A percentile compares a stretch with the other conserved stretches of the same genome.
These are phyloP conservation scores for Scopus umbretta DNA, from an alignment of 2,113 vertebrate species.

Conservation along the genomic window DNA sequence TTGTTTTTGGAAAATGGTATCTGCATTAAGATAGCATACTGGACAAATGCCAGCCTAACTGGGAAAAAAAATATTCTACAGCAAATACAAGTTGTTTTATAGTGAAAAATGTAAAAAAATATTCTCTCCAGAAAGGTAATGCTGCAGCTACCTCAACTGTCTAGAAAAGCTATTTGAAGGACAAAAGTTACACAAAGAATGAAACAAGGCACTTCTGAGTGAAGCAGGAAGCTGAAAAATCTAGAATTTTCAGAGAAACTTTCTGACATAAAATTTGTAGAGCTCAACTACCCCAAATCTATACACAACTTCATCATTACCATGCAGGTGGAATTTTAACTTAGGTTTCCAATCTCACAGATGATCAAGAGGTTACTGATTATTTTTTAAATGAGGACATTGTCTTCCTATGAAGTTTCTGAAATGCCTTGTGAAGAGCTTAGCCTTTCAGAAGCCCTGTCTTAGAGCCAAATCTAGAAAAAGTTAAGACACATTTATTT, in stretches of 20 bases:
- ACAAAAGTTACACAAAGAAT: not conserved
- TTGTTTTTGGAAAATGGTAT: not conserved
- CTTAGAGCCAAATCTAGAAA: not conserved
- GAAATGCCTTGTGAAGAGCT: not conserved
- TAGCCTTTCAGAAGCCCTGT: not conserved
- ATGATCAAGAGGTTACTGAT: not conserved
- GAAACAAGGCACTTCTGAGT: not conserved
- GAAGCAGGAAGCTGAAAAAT: not conserved
- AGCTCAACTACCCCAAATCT: not conserved
- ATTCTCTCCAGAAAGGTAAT: not conserved
- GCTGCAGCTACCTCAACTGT: not conserved
- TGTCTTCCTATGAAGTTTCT: not conserved
- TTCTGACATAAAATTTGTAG: not conserved
- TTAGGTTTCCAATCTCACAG: not conserved
- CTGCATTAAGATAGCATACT: not conserved
- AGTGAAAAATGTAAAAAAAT: not conserved
- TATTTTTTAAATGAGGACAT: not conserved
- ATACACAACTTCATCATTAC: not conserved
- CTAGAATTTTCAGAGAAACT: not conserved
- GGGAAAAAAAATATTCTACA: not conserved
- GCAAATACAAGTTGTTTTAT: not conserved
- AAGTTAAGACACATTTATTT: not conserved
- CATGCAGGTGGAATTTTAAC: not conserved
- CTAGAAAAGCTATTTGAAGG: not conserved
- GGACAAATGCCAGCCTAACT: not conserved